Base-by-base conservation (phyloP, 2,888 invertebrate species). In the Glyphotaelius pellucidus region DNA sequence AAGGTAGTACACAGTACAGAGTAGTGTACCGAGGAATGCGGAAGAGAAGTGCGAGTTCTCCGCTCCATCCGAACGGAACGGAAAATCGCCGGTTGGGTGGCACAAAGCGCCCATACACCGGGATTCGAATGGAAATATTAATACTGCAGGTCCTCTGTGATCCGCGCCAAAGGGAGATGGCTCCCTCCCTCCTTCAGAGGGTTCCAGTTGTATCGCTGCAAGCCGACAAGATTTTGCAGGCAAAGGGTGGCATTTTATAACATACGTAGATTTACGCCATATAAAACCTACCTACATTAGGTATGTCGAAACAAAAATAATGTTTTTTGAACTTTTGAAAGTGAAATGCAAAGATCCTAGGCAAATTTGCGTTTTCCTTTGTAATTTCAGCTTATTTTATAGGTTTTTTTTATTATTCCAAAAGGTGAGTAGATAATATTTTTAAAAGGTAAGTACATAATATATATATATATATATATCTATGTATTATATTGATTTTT, bases 31-130 rank as follows among this genome's bases (percentile, higher is more conserved):
- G 88, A 31, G 52, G 88, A 88, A 88, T 88, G 88, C 88, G 52
- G 88, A 88, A 88, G 31, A 52, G 67, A 67, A 67, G 67, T n/a
- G 67, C 67, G 67, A 67, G 67, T 38, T 42, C 85, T 38, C 35
- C 9, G 52, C 47, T 88, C 88, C 67, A 32, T 52, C 35, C 52
- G 32, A 52, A 88, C 52, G 67, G 52, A 88, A 67, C 88, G 88
- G 88, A 7, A 67, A 88, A 88, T 31, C 88, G 88, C 67, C 52
- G 42, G 52, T 88, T 31, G 47, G 88, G 32, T 88, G 88, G 88
- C 52, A 67, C 88, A 88, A 88, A 88, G 88, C 88, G 67, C 52
- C 32, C 15, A 25, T 35, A 83, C 81, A 83, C 81, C 81, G 32
- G 81, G 31, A 35, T 32, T 83, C 81, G 81, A 83, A 83, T 83